These are phyloP conservation scores for Drosophila nr. medialis DNA, from an alignment of 2,888 invertebrate species.

Conservation along the genomic window DNA sequence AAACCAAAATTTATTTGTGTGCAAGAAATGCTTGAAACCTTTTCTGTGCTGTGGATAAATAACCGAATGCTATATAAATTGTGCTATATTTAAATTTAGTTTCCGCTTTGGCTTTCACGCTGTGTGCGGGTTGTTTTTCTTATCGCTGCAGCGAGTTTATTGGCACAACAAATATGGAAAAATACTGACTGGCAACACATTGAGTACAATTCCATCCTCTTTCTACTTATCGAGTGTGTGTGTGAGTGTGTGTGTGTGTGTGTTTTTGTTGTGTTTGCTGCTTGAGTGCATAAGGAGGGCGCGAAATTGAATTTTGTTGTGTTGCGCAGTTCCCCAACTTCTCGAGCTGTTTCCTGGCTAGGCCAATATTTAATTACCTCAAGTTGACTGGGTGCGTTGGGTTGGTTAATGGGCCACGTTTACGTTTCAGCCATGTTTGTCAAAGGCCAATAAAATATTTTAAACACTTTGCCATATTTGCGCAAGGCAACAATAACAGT, in stretches of 20 bases:
- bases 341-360: slow-evolving; percentile 14
- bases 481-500: neutral
- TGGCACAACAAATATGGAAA: slow-evolving; percentile 6
- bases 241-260: neutral
- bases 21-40: neutral
- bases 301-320: slow-evolving; percentile 29
- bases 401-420: slow-evolving; percentile 22
- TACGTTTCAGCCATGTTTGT: slow-evolving; percentile 25
- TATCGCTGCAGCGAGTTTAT: slow-evolving; percentile 7
- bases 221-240: slow-evolving; percentile 40
- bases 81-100: neutral
- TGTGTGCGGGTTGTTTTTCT: slow-evolving; percentile 13
- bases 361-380: slow-evolving; percentile 50
- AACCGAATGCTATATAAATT: neutral
- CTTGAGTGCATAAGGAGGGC: slow-evolving; percentile 43
- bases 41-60: neutral
- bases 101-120: slow-evolving; percentile 8
- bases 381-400: slow-evolving; percentile 25
- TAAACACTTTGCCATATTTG: slow-evolving; percentile 4
- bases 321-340: slow-evolving; percentile 27
- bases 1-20: neutral
- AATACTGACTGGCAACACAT: neutral
- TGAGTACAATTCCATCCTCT: slow-evolving; percentile 12
- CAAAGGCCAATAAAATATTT: slow-evolving; percentile 32
- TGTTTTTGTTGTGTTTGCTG: neutral